These are phyloP conservation scores for Pseudachorutes palmiensis DNA, from an alignment of 1,140 invertebrate species.

Conservation along the genomic window DNA sequence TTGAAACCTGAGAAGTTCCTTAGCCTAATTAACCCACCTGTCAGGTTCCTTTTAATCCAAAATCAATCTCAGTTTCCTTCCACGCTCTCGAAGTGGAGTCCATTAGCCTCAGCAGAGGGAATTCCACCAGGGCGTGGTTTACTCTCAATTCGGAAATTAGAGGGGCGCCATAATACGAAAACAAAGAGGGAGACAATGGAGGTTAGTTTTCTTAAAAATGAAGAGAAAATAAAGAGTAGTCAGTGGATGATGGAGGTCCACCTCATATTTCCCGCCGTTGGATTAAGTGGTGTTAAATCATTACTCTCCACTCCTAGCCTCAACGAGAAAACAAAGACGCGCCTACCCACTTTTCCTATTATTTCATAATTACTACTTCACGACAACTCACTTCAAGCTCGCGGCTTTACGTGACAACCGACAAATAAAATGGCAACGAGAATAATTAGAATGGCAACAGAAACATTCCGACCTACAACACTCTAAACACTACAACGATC, in stretches of 20 bases:
- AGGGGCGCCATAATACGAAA: not conserved
- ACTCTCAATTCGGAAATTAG: not conserved
- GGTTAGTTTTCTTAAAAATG: not conserved
- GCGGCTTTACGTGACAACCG: not conserved
- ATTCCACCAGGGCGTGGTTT: not conserved
- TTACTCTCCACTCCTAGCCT: too few relatives aligned
- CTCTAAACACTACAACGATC: too few relatives aligned
- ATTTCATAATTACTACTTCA: not conserved
- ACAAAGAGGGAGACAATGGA: too few relatives aligned
- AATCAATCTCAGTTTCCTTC: not conserved
- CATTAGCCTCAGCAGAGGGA: too few relatives aligned
- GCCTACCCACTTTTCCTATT: not conserved
- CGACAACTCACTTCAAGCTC: not conserved
- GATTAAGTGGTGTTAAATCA: not conserved
- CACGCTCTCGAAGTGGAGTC: too few relatives aligned
- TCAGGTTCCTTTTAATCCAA: not conserved
- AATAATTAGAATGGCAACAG: too few relatives aligned
- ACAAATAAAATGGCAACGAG: too few relatives aligned
- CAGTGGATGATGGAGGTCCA: not conserved
- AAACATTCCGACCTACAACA: too few relatives aligned
- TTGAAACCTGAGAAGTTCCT: not conserved
- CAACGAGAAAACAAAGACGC: too few relatives aligned
- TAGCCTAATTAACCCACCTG: not conserved
- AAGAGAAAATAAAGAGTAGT: not conserved
- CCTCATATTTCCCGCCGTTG: not conserved